phyloP scores from a whole-genome alignment of 2,888 invertebrate species.

The Myopa tessellatipennis region DNA sequence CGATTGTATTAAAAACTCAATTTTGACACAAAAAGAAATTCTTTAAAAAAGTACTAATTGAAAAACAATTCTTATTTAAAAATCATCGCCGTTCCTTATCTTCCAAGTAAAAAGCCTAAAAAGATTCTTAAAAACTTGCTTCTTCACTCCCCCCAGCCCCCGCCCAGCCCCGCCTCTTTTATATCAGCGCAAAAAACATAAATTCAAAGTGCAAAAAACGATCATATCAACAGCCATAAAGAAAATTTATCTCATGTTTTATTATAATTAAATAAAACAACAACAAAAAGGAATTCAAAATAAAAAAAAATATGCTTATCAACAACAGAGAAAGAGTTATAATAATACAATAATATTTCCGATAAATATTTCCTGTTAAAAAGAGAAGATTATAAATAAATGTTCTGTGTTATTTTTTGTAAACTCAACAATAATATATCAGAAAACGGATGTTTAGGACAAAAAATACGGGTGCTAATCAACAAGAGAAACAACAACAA shows the following conservation, averaged over 20 bases:
- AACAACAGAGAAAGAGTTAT: conserved; percentile 37
- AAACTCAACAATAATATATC: background rate
- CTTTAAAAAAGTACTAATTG: too few species aligned
- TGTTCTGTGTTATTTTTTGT: background rate
- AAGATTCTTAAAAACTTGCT: too few species aligned
- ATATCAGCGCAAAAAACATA: background rate
- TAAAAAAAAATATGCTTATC: background rate
- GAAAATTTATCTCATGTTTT: too few species aligned
- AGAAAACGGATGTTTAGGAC: conserved; percentile 6
- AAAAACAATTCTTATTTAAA: too few species aligned
- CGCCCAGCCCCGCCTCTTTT: too few species aligned
- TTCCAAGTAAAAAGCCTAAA: too few species aligned
- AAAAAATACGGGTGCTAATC: background rate
- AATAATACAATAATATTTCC: conserved; percentile 1
- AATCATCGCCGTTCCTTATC: too few species aligned
- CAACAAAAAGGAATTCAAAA: conserved; percentile 1
- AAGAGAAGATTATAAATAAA: conserved; percentile 6
- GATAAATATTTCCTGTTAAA: conserved; percentile 19
- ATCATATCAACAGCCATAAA: background rate
- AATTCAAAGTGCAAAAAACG: background rate
- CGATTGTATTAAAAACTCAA: too few species aligned
- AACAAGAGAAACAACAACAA: background rate
- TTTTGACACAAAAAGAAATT: too few species aligned
- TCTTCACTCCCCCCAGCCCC: too few species aligned
- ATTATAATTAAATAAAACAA: background rate